phyloP scores from a whole-genome alignment of 53 echinoderm and acorn worm genomes.

The Henricia sp. region DNA sequence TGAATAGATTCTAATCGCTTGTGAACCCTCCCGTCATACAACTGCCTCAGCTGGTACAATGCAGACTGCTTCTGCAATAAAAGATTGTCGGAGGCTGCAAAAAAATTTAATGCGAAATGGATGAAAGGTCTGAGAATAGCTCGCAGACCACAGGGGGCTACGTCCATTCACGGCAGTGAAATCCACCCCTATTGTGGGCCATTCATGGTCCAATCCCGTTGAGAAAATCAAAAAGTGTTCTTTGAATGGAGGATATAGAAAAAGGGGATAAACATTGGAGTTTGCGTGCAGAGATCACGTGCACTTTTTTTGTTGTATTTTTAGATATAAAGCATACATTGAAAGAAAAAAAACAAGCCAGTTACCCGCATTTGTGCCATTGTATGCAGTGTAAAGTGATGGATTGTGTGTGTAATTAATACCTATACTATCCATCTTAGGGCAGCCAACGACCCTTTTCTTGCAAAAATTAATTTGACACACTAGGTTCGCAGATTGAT shows the following conservation, averaged over 20 bases:
- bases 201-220: background rate
- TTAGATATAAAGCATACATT: no score
- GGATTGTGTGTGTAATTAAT: background rate
- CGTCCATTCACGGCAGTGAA: background rate
- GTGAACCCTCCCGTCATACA: no score
- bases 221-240: background rate
- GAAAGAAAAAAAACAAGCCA: slow-evolving; percentile 5
- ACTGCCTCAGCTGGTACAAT: no score
- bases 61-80: no score
- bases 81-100: no score
- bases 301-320: background rate
- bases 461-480: background rate
- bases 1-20: no score
- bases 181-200: background rate
- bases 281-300: background rate
- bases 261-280: background rate
- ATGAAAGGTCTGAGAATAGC: background rate
- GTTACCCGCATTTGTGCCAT: background rate
- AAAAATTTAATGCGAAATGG: slow-evolving; percentile 1
- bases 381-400: background rate
- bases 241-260: background rate
- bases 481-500: no score
- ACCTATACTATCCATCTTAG: no score
- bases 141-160: background rate
- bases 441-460: no score